phyloP scores from a whole-genome alignment of 2,113 vertebrate species.

The Neodon shergylaensis region DNA sequence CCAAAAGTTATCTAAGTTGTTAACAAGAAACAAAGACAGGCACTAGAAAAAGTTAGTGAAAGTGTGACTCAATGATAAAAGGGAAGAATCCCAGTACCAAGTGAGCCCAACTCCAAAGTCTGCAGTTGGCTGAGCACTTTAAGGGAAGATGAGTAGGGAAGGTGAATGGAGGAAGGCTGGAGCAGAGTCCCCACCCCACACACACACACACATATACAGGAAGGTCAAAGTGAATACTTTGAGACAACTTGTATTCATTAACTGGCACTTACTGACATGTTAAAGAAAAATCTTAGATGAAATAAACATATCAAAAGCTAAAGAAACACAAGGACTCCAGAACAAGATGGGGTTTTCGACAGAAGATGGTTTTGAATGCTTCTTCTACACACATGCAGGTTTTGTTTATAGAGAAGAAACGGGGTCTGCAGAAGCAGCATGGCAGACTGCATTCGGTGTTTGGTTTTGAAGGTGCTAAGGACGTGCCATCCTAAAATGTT shows the following conservation, averaged over 20 bases:
- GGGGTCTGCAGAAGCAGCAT: too few relatives aligned
- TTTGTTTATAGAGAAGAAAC: not conserved
- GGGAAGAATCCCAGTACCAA: not conserved
- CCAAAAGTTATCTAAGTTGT: not conserved
- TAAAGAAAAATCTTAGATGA: not conserved
- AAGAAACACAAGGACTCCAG: not conserved
- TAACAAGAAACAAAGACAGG: not conserved
- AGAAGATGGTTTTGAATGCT: not conserved
- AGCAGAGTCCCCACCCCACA: fast-evolving
- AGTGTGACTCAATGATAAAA: not conserved
- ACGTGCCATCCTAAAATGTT: not conserved
- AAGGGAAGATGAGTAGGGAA: not conserved
- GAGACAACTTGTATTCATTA: not conserved
- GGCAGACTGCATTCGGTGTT: not conserved
- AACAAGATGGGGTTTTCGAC: not conserved
- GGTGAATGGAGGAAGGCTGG: not conserved
- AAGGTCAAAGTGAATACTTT: not conserved
- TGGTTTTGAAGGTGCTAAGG: not conserved
- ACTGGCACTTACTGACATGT: not conserved
- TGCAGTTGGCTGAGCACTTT: not conserved
- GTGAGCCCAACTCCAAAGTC: not conserved
- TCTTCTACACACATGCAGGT: not conserved
- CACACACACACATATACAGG: too few relatives aligned
- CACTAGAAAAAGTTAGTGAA: not conserved
- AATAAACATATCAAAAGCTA: not conserved